phyloP scores from a whole-genome alignment of 2,797 vertebrate genomes.

The Kryptolebias ocellatus region DNA sequence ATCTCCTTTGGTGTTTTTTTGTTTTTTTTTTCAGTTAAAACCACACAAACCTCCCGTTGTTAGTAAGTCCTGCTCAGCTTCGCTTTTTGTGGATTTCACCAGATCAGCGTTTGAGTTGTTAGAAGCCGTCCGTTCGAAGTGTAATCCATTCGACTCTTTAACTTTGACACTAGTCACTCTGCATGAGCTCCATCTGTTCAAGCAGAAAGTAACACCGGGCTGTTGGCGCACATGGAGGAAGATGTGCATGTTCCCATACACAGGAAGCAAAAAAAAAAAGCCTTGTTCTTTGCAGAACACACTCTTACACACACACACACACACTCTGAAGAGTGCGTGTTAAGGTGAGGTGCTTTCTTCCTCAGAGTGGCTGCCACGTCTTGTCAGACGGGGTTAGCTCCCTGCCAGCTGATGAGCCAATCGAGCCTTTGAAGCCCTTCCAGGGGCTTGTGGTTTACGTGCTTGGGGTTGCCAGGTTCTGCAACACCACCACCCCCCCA shows the following conservation, averaged over 20 bases:
- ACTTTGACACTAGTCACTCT: constrained; percentile 45
- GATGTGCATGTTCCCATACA: constrained; percentile 36
- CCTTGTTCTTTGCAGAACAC: constrained; percentile 5
- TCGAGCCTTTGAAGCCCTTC: constrained; percentile 71
- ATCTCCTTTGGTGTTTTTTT: constrained; percentile 4
- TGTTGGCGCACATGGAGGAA: constrained; percentile 14
- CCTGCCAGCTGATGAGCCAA: constrained; percentile 65
- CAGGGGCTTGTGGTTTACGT: constrained; percentile 66
- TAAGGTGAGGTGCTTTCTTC: constrained; percentile 52
- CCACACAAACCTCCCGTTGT: neutral
- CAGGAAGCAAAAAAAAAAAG: constrained; percentile 30
- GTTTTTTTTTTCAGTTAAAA: constrained; percentile 10
- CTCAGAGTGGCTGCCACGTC: constrained; percentile 70
- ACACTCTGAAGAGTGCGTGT: constrained; percentile 14
- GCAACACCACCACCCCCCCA: constrained; percentile 64
- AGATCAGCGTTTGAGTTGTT: constrained; percentile 22
- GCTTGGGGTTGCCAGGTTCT: constrained; percentile 75
- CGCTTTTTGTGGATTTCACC: constrained; percentile 24
- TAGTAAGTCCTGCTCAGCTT: neutral
- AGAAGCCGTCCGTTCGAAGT: neutral
- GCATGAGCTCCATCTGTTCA: constrained; percentile 26
- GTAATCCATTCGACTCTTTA: constrained; percentile 22
- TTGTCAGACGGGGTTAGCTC: constrained; percentile 74
- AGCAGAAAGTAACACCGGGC: constrained; percentile 17
- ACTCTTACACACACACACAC: neutral